Evolutionary conservation across 2,888 invertebrate species (phyloP), one percentile per base, ranked within the genome.

Genomic region (Drosophila planitibia): DNA sequence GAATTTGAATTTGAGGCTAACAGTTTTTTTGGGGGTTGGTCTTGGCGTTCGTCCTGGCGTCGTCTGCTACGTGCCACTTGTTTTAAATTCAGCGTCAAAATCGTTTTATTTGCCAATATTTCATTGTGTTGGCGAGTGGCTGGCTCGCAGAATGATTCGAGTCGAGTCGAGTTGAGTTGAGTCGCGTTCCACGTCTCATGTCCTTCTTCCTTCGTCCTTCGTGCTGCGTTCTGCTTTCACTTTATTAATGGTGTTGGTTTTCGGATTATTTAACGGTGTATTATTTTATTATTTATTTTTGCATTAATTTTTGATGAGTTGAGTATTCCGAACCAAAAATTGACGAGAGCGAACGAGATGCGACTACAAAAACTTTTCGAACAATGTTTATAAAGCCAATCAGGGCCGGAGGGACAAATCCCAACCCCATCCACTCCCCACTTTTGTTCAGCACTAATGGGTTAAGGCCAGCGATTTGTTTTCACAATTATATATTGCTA

Each of bases 81-180:
- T 91, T 92, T 85, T 91, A 91, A 91, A 92, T 92, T 92, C 92
- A 91, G 91, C 92, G 92, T 92, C 91, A 92, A 92, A 93, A 92
- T 91, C 90, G 90, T 92, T 92, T 92, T 89, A 90, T 91, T 92
- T 89, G 81, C 82, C 89, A 87, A 92, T 91, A 91, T 91, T 91
- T 91, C 89, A 90, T 83, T 87, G 83, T 82, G 88, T 70, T 76
- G 73, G 73, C 79, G 74, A 78, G 79, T 71, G 65, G 79, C 65
- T 70, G 58, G 70, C 58, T 73, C 70, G 68, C 55, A n/a, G n/a
- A 39, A 28, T 39, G 76, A 70, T 69, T 68, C 65, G 64, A 47
- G 41, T 51, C 54, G 63, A 37, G 28, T 68, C 33, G 49, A 16
- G 41, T 25, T 16, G 49, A 16, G 41, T 25, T 16, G 25, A 14